Evolutionary conservation across 2,888 invertebrate species (phyloP).

Genomic region (Volucella inflata): DNA sequence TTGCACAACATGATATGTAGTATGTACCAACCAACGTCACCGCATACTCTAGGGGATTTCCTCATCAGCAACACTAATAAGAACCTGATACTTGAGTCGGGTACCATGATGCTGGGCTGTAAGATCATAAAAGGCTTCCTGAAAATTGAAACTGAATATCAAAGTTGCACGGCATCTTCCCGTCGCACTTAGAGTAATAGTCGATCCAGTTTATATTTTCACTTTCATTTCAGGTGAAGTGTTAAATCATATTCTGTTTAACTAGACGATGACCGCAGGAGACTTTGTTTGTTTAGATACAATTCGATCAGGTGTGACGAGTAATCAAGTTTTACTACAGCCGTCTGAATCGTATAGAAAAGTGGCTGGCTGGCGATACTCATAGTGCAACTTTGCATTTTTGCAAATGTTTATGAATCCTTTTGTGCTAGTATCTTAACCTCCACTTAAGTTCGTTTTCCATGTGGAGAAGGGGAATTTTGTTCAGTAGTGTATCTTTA

Average conservation of each 20-base stretch:
- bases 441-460: too few species aligned
- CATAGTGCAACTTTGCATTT: too few species aligned
- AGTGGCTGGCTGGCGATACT: too few species aligned
- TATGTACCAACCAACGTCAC: conserved; percentile 4
- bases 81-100: conserved; percentile 26
- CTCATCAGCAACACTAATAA: conserved; percentile 32
- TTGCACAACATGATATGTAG: conserved; percentile 50
- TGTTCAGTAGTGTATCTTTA: background rate
- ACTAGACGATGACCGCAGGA: background rate
- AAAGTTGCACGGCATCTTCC: conserved; percentile 47
- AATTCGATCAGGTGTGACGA: conserved; percentile 14
- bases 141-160: conserved; percentile 59
- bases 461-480: too few species aligned
- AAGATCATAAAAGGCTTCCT: conserved; percentile 68
- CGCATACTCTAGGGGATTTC: conserved; percentile 49
- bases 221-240: conserved; percentile 59
- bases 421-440: too few species aligned
- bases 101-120: background rate
- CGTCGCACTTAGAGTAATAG: background rate
- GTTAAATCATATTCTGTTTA: conserved; percentile 52
- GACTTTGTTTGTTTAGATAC: background rate
- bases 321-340: background rate
- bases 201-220: conserved; percentile 54
- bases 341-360: background rate
- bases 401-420: too few species aligned